These are phyloP conservation scores for Dicerorhinus sumatrensis DNA, from an alignment of 2,113 vertebrate species.

Conservation along the genomic window DNA sequence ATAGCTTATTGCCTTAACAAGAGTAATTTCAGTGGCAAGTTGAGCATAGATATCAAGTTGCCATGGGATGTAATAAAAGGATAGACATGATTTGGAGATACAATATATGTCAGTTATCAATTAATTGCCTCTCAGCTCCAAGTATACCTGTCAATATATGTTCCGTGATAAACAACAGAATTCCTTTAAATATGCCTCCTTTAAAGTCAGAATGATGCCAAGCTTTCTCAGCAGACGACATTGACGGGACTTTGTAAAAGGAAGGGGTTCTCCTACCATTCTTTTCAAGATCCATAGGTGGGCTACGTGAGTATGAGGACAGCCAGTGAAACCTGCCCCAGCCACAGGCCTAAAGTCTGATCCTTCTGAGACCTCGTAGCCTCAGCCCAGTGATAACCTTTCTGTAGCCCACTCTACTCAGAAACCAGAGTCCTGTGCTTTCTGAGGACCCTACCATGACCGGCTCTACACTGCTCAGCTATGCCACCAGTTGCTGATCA, in stretches of 20 bases:
- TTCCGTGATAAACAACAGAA: neutral
- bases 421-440: fast-evolving
- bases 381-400: neutral
- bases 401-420: neutral
- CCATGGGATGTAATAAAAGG: neutral
- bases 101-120: neutral
- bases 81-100: neutral
- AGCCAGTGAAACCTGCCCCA: neutral
- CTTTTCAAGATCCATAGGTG: neutral
- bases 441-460: neutral
- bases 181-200: neutral
- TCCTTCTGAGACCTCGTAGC: neutral
- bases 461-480: too few species aligned
- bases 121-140: neutral
- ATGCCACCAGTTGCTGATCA: fast-evolving
- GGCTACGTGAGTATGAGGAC: neutral
- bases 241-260: neutral
- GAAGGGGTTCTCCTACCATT: neutral
- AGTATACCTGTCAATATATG: neutral
- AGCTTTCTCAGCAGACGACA: neutral
- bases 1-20: neutral
- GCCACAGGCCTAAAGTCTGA: neutral
- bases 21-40: neutral
- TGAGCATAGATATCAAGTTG: neutral
- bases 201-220: neutral